A percentile compares a stretch with the other conserved stretches of the same genome.
phyloP scores from a whole-genome alignment of 2,888 invertebrate genomes.

The Thereva unica region DNA sequence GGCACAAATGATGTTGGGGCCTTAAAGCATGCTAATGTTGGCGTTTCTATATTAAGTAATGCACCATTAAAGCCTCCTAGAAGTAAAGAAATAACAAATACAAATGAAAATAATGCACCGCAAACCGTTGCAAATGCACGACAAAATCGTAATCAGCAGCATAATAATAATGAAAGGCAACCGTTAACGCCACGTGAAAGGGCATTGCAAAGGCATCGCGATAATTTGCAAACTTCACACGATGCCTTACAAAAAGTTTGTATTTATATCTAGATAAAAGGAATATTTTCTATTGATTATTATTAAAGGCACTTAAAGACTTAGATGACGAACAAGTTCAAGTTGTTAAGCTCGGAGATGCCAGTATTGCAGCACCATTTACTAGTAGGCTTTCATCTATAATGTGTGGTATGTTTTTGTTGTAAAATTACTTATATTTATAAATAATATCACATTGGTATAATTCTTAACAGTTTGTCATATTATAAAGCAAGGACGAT shows the following conservation, averaged over 20 bases:
- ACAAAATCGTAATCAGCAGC: conserved; percentile 42
- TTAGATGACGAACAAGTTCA: conserved; percentile 86
- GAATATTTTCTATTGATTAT: background rate
- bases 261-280: background rate
- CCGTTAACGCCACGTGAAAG: conserved; percentile 52
- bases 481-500: conserved; percentile 98
- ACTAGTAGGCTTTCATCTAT: conserved; percentile 97
- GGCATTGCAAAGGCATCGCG: conserved; percentile 51
- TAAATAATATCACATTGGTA: background rate
- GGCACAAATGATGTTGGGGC: conserved; percentile 99
- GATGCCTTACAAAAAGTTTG: conserved; percentile 50
- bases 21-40: conserved; percentile 97
- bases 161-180: conserved; percentile 45
- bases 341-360: conserved; percentile 95
- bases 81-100: conserved; percentile 30
- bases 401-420: conserved; percentile 73
- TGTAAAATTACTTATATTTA: background rate
- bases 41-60: conserved; percentile 87
- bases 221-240: conserved; percentile 52
- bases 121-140: conserved; percentile 11
- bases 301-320: conserved; percentile 69
- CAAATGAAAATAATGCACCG: conserved; percentile 26
- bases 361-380: conserved; percentile 98
- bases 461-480: conserved; percentile 81
- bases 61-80: conserved; percentile 66